Conservation (phyloP, 2,888 invertebrate genomes). For the Bursaphelenchus okinawaensis region DNA sequence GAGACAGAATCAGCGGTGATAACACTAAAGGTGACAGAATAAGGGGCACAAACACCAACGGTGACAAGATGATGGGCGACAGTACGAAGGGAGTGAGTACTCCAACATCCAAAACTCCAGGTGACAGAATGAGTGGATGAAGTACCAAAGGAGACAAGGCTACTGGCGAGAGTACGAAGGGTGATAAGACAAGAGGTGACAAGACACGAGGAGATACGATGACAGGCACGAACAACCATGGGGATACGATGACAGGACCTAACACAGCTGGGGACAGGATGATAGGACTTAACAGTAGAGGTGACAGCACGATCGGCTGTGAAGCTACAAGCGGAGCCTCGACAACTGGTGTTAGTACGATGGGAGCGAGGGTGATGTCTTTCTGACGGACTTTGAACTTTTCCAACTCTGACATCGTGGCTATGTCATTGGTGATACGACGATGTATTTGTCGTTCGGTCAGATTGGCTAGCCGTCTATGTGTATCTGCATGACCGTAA, state of each 20-base stretch:
- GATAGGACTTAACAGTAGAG: conserved; percentile 31
- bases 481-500: conserved; percentile 31
- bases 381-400: conserved; percentile 26
- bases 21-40: conserved; percentile 23
- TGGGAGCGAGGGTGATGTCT: conserved; percentile 20
- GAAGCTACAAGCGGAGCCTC: conserved; percentile 34
- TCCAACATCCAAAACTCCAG: conserved; percentile 27
- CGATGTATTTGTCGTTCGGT: conserved; percentile 14
- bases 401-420: conserved; percentile 22
- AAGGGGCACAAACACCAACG: conserved; percentile 14
- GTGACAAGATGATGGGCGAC: conserved; percentile 25
- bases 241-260: conserved; percentile 19
- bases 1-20: conserved; percentile 21
- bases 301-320: conserved; percentile 45
- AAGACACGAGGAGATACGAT: conserved; percentile 24
- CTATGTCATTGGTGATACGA: conserved; percentile 28
- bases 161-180: conserved; percentile 6
- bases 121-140: conserved; percentile 2
- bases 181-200: conserved; percentile 26
- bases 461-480: conserved; percentile 8
- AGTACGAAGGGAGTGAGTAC: conserved; percentile 37
- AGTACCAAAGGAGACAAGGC: not conserved
- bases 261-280: conserved; percentile 21
- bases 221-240: conserved; percentile 21
- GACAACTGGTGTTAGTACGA: conserved; percentile 9